Conservation (phyloP, 2,888 invertebrate genomes). For the Volucella inflata region DNA sequence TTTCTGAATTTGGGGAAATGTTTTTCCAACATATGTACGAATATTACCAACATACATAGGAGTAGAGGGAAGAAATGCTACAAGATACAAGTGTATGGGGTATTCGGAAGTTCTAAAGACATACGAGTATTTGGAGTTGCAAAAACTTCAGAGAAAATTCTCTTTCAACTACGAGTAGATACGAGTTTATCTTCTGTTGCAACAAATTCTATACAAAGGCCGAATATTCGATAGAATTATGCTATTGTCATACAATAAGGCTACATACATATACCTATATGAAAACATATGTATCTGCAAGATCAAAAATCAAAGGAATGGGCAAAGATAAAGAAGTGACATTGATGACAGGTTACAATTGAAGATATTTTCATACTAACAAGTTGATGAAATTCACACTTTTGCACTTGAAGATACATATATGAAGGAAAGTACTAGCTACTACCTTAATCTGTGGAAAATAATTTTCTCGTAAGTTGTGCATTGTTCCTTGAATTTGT, state of each 20-base stretch:
- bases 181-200: conserved; percentile 29
- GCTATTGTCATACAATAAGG: conserved; percentile 66
- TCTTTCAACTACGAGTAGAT: conserved; percentile 21
- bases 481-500: not conserved
- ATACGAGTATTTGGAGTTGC: conserved; percentile 8
- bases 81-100: conserved; percentile 11
- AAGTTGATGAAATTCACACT: conserved; percentile 49
- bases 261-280: too few relatives aligned
- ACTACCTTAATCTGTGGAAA: conserved; percentile 15
- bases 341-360: conserved; percentile 33
- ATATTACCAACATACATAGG: conserved; percentile 24
- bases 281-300: conserved; percentile 38
- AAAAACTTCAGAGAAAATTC: conserved; percentile 58
- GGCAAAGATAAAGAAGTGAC: conserved; percentile 31
- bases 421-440: too few relatives aligned
- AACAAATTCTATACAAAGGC: conserved; percentile 41
- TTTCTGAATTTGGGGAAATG: conserved; percentile 63
- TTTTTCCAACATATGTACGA: conserved; percentile 12
- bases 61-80: conserved; percentile 32
- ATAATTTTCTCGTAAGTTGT: not conserved
- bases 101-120: conserved; percentile 11
- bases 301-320: conserved; percentile 27
- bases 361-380: conserved; percentile 41
- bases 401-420: conserved; percentile 32
- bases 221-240: conserved; percentile 56